Percentiles rank a stretch among this genome's conserved stretches.
These are phyloP conservation scores for Sphenodon punctatus DNA, from an alignment of 2,797 vertebrate species.

Conservation along the genomic window DNA sequence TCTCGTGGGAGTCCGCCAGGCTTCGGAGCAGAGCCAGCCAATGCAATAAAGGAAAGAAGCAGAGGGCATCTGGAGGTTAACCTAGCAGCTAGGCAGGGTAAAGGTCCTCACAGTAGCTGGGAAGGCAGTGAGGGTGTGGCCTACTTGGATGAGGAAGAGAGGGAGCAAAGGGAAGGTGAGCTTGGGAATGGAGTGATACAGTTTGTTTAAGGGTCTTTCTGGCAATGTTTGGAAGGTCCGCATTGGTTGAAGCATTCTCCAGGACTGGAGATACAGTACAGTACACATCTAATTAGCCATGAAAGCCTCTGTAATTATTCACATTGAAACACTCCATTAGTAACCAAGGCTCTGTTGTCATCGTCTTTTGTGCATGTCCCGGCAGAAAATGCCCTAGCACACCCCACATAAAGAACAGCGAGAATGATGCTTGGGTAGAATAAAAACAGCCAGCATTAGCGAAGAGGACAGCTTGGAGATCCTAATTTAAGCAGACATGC, in stretches of 20 bases:
- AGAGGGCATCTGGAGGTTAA: not conserved
- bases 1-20: not conserved
- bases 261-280: slow-evolving; percentile 52
- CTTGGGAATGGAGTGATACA: not conserved
- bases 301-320: slow-evolving; percentile 63
- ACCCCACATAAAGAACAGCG: slow-evolving; percentile 48
- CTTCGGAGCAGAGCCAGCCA: not conserved
- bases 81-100: rapidly evolving
- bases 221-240: slow-evolving; percentile 41
- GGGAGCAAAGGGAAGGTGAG: not conserved
- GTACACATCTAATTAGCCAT: slow-evolving; percentile 56
- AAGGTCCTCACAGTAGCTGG: no score
- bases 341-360: slow-evolving; percentile 57
- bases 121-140: not conserved
- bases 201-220: slow-evolving; percentile 55
- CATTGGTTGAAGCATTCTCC: slow-evolving; percentile 43
- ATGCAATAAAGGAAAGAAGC: rapidly evolving
- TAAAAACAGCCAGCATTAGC: slow-evolving; percentile 36
- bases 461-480: not conserved
- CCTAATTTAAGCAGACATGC: slow-evolving; percentile 44
- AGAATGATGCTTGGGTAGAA: slow-evolving; percentile 30
- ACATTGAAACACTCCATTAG: slow-evolving; percentile 48
- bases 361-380: slow-evolving; percentile 57
- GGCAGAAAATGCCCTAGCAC: slow-evolving; percentile 54
- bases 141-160: not conserved